Evolutionary conservation across 2,113 vertebrate genomes (phyloP).

Genomic region (Willisornis vidua): DNA sequence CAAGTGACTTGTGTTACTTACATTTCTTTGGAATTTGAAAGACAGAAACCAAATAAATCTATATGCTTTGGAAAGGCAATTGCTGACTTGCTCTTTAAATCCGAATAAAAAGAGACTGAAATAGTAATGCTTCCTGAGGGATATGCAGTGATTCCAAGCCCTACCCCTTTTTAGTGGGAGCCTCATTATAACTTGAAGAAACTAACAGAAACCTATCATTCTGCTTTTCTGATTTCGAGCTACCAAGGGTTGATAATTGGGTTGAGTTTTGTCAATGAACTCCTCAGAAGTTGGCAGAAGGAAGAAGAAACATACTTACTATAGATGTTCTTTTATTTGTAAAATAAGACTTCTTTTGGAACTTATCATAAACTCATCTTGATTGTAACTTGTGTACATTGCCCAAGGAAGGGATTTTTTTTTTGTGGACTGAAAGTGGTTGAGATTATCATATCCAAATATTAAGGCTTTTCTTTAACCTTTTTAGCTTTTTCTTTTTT

Average conservation of each 20-base stretch:
- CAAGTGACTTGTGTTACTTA: neutral
- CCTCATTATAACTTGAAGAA: neutral
- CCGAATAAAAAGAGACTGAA: neutral
- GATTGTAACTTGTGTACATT: neutral
- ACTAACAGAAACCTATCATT: neutral
- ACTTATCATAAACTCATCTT: neutral
- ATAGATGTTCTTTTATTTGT: neutral
- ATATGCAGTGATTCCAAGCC: neutral
- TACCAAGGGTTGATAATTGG: neutral
- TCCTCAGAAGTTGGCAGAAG: neutral
- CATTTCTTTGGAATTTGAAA: neutral
- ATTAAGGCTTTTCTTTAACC: neutral
- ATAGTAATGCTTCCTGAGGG: neutral
- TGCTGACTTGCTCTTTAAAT: neutral
- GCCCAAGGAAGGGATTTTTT: neutral
- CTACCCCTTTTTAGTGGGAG: neutral
- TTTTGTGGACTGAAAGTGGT: neutral
- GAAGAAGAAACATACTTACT: neutral
- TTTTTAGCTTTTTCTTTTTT: neutral
- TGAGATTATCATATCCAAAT: neutral
- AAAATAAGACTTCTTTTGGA: neutral
- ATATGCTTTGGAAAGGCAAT: neutral
- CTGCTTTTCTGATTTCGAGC: neutral
- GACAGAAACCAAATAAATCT: neutral
- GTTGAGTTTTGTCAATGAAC: neutral